Base-by-base conservation (phyloP, 2,113 vertebrate genomes). In the Barnardius zonarius region DNA sequence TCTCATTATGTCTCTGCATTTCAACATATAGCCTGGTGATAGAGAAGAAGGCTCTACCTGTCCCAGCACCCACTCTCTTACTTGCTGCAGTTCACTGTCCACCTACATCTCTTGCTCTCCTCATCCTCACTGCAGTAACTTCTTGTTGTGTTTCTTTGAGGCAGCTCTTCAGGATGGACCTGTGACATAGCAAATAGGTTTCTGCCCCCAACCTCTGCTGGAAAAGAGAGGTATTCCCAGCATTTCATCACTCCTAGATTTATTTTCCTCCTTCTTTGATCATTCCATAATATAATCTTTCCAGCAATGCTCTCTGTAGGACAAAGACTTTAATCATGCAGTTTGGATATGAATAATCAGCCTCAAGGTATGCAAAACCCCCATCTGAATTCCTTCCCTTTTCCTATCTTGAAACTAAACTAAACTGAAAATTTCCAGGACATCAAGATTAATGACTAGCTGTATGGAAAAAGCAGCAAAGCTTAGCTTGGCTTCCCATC, bases 271-370 rank as follows among this genome's bases (percentile, higher is more conserved):
- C 55, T 57, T 1, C 68, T 92, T 57, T 74, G 89, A 88, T 88
- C 25, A n/a, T 35, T 49, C 57, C 30, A 54, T 61, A 90, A 83
- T 80, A 82, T 59, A 62, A 81, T 92, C 85, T 88, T 37, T 54
- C 83, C 54, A 91, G 81, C 1, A 3, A 82, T 9, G 67, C 18
- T 88, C 77, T 87, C 88, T 43, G 48, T 14, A 83, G 80, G 88
- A 93, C 88, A 91, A 68, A 77, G 88, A 66, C 75, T 96, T 96
- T 87, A 78, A 89, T 80, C 31, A 30, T 13, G 52, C 70, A 18
- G 39, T 86, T 73, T 81, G 70, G 66, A 23, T 82, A 67, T 22
- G 78, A 84, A 95, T 91, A 86, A 92, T 54, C 69, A 87, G 80
- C 79, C 91, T 51, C 49, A 30, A 78, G 85, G 68, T 81, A 63